Evolutionary conservation across 2,797 vertebrate species (phyloP).

Genomic region (Helostoma temminkii): DNA sequence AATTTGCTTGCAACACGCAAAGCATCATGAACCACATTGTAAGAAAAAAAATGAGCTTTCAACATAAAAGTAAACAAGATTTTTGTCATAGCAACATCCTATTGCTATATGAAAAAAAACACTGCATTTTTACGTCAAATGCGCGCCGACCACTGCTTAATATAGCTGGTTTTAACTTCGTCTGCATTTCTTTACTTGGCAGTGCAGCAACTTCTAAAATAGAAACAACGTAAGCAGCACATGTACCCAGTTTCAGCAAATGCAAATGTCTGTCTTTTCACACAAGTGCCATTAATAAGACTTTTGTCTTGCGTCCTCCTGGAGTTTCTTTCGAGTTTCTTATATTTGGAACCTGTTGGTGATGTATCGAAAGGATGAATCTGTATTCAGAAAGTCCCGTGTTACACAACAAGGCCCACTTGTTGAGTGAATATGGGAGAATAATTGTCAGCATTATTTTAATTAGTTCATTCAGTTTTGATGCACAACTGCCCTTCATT

Average conservation of each 20-base stretch:
- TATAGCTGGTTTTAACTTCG: conserved; percentile 24
- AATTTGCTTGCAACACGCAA: neutral
- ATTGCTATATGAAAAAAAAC: neutral
- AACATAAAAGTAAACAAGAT: too few relatives aligned
- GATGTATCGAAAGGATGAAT: too few relatives aligned
- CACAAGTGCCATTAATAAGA: neutral
- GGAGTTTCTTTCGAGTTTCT: too few relatives aligned
- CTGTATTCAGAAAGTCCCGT: neutral
- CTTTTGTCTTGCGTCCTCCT: too few relatives aligned
- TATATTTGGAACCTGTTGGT: neutral
- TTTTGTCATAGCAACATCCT: too few relatives aligned
- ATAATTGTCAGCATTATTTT: too few relatives aligned
- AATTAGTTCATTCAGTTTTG: too few relatives aligned
- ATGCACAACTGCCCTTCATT: too few relatives aligned
- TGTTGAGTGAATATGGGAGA: too few relatives aligned
- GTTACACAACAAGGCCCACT: neutral
- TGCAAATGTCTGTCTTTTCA: neutral
- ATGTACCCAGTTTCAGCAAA: neutral
- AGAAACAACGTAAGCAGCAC: neutral
- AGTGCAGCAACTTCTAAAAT: neutral
- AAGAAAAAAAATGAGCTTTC: neutral
- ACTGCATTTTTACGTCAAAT: neutral
- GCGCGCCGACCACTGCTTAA: neutral
- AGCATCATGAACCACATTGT: neutral
- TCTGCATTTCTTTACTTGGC: neutral